Percentiles rank a stretch among this genome's conserved stretches.
phyloP scores from a whole-genome alignment of 2,888 invertebrate species.

The Lysandra bellargus region DNA sequence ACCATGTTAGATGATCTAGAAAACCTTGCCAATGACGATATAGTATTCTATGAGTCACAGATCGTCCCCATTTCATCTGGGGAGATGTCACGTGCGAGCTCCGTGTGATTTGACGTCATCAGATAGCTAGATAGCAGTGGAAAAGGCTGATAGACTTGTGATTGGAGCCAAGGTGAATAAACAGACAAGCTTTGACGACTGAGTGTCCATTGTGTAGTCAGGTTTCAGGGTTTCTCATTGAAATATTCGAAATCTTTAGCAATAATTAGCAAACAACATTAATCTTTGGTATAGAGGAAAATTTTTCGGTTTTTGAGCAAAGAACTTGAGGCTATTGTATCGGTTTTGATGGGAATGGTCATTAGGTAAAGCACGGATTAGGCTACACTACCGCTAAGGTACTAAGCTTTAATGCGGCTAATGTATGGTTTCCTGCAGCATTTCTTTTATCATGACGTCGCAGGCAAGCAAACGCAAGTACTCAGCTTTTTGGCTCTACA shows the following conservation, averaged over 20 bases:
- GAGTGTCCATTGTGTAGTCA: background rate
- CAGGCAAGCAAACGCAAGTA: too few species aligned
- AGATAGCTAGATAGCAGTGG: background rate
- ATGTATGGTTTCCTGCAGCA: too few species aligned
- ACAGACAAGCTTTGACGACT: background rate
- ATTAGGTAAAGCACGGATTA: too few species aligned
- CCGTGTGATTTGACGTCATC: background rate
- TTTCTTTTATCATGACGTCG: too few species aligned
- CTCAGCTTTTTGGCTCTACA: too few species aligned
- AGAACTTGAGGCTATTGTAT: too few species aligned
- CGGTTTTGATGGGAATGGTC: too few species aligned
- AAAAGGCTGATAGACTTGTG: constrained; percentile 4
- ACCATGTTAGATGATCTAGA: constrained; percentile 2
- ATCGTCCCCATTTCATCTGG: background rate
- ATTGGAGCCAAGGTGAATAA: constrained; percentile 23
- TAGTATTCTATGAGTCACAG: constrained; percentile 19
- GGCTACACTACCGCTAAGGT: too few species aligned
- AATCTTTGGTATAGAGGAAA: background rate
- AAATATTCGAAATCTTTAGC: background rate
- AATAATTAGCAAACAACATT: background rate
- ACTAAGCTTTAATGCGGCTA: too few species aligned
- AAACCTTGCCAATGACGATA: constrained; percentile 3
- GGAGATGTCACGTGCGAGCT: background rate
- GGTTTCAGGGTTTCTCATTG: background rate
- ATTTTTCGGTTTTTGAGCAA: background rate